Evolutionary conservation across 1,140 invertebrate species (phyloP).

Genomic region (Asobara japonica): DNA sequence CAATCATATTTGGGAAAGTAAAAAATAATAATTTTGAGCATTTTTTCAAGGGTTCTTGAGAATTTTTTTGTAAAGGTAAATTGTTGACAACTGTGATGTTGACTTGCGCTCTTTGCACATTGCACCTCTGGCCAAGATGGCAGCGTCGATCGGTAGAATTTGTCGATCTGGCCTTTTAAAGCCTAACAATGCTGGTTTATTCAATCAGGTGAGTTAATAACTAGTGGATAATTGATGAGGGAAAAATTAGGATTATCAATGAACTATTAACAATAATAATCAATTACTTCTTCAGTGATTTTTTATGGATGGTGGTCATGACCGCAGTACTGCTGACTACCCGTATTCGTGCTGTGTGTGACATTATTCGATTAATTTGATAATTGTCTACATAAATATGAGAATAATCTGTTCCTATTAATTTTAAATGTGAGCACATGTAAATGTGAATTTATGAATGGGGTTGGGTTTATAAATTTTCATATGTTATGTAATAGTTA

Average conservation of each 20-base stretch:
- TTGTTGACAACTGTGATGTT: constrained; percentile 26
- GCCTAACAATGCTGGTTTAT: constrained; percentile 65
- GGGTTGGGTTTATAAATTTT: constrained; percentile 33
- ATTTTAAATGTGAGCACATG: neutral
- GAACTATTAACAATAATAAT: neutral
- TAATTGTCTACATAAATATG: neutral
- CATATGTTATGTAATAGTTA: constrained; percentile 43
- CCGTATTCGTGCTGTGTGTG: constrained; percentile 1
- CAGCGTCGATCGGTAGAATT: constrained; percentile 82
- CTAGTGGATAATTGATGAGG: neutral
- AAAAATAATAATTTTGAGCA: neutral
- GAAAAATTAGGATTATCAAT: neutral
- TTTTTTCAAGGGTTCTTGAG: neutral
- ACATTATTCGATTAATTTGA: neutral
- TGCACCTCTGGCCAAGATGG: constrained; percentile 75
- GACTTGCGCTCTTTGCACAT: constrained; percentile 46
- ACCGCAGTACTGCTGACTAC: neutral
- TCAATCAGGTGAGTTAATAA: constrained; percentile 65
- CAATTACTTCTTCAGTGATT: neutral
- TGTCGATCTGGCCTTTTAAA: constrained; percentile 81
- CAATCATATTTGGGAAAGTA: neutral
- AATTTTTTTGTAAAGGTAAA: neutral
- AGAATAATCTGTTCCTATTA: neutral
- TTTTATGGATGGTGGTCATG: neutral
- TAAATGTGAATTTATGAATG: too few relatives aligned